Evolutionary conservation across 2,888 invertebrate genomes (phyloP).

Genomic region (Spilarctia lutea): DNA sequence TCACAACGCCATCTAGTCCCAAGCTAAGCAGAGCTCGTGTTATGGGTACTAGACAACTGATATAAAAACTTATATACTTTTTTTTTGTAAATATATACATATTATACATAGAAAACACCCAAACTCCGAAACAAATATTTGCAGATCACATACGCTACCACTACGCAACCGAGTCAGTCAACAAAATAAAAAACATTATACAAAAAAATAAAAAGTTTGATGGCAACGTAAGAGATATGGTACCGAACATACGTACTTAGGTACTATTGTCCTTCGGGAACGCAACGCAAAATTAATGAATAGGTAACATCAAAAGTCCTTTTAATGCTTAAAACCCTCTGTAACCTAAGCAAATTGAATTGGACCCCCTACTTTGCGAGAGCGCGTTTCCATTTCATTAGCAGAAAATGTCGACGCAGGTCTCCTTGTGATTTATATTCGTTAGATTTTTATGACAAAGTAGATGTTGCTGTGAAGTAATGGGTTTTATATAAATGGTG

Average conservation of each 20-base stretch:
- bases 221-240: constrained; percentile 13
- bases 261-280: constrained; percentile 32
- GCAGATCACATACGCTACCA: too few relatives aligned
- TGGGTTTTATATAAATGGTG: constrained; percentile 10
- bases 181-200: too few relatives aligned
- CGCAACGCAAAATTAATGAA: constrained; percentile 58
- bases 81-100: too few relatives aligned
- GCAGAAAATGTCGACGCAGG: constrained; percentile 31
- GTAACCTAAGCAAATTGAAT: constrained; percentile 61
- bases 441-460: constrained; percentile 22
- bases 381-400: constrained; percentile 31
- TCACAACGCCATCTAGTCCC: too few relatives aligned
- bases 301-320: constrained; percentile 47
- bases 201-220: background rate
- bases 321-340: constrained; percentile 50
- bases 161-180: too few relatives aligned
- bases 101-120: too few relatives aligned
- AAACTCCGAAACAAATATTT: too few relatives aligned
- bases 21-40: too few relatives aligned
- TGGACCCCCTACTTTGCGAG: constrained; percentile 42
- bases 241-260: background rate
- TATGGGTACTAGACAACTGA: too few relatives aligned
- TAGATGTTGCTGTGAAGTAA: constrained; percentile 16
- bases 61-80: too few relatives aligned
- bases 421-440: constrained; percentile 28